phyloP scores from a whole-genome alignment of 2,113 vertebrate genomes.

The Cyanoderma ruficeps region DNA sequence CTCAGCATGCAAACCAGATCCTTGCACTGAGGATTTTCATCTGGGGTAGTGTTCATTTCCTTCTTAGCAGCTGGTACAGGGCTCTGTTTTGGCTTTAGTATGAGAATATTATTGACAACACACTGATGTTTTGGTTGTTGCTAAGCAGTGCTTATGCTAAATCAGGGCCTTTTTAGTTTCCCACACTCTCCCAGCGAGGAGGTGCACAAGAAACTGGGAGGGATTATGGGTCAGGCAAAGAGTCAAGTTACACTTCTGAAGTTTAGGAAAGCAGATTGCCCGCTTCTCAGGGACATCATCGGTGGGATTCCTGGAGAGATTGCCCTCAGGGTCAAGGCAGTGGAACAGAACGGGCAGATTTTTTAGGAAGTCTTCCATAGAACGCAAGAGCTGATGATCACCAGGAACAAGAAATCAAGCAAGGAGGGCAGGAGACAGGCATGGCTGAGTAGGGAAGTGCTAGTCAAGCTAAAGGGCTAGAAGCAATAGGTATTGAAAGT shows the following conservation, averaged over 20 bases:
- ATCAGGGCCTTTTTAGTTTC: neutral
- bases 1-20: neutral
- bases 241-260: neutral
- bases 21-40: neutral
- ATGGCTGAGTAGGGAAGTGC: neutral
- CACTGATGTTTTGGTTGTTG: neutral
- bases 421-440: neutral
- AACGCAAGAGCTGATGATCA: neutral
- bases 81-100: neutral
- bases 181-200: neutral
- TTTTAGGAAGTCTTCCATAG: neutral
- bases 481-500: neutral
- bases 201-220: neutral
- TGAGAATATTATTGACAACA: neutral
- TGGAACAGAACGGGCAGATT: neutral
- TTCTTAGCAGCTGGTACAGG: neutral
- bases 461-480: neutral
- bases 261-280: neutral
- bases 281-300: neutral
- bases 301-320: neutral
- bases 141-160: neutral
- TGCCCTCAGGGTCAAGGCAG: neutral
- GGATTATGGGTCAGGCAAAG: neutral
- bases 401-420: neutral
- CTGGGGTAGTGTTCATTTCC: neutral